Evolutionary conservation across 1,140 invertebrate genomes (phyloP).

Genomic region (Drosophila nasuta): DNA sequence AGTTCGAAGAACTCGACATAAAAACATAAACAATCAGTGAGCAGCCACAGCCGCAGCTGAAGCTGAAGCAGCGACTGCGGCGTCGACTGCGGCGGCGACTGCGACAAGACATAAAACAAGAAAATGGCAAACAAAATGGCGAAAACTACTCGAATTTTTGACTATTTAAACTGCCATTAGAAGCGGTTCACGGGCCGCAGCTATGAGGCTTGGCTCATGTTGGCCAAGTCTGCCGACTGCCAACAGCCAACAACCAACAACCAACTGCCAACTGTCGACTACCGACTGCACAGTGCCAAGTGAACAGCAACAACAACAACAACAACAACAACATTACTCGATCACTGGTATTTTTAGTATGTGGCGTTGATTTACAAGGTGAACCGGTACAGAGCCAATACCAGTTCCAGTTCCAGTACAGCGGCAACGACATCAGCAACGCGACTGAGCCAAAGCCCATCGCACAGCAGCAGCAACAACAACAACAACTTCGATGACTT

Average conservation of each 20-base stretch:
- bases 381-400: slow-evolving; percentile 53
- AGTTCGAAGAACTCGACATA: slow-evolving; percentile 55
- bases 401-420: slow-evolving; percentile 52
- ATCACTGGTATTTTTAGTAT: slow-evolving; percentile 57
- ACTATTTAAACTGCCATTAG: slow-evolving; percentile 37
- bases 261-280: slow-evolving; percentile 34
- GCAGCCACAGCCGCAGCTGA: slow-evolving; percentile 7
- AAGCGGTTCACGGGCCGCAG: slow-evolving; percentile 39
- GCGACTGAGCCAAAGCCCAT: background rate
- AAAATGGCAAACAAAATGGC: slow-evolving; percentile 52
- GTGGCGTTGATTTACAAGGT: slow-evolving; percentile 57
- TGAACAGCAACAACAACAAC: slow-evolving; percentile 35
- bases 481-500: background rate
- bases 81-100: background rate
- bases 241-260: slow-evolving; percentile 13
- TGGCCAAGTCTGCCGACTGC: slow-evolving; percentile 52
- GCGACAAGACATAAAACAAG: slow-evolving; percentile 21
- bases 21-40: slow-evolving; percentile 49
- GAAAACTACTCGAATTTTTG: slow-evolving; percentile 39
- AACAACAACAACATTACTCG: slow-evolving; percentile 29
- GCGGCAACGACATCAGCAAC: background rate
- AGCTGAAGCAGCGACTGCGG: slow-evolving; percentile 6
- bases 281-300: slow-evolving; percentile 18
- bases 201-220: slow-evolving; percentile 24
- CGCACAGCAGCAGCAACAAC: slow-evolving; percentile 8